Evolutionary conservation across 2,888 invertebrate genomes (phyloP).

Genomic region (Philhelius pedissequus): DNA sequence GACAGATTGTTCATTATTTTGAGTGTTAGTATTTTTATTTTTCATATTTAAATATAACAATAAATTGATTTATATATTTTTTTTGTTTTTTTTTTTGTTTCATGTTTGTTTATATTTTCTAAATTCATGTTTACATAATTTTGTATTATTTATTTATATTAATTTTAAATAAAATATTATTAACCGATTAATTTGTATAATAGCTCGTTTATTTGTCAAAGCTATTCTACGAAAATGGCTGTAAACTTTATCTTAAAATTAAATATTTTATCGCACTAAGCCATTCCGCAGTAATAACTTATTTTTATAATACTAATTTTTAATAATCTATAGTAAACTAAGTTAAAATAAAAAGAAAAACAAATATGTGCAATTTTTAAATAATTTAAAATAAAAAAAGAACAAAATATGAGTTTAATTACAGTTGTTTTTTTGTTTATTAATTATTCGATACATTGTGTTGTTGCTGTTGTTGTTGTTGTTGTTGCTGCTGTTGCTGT

Average conservation of each 20-base stretch:
- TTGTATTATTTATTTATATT: conserved; percentile 28
- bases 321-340: conserved; percentile 51
- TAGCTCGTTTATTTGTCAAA: conserved; percentile 61
- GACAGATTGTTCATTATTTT: conserved; percentile 17
- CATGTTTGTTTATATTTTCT: conserved; percentile 66
- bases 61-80: conserved; percentile 68
- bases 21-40: conserved; percentile 71
- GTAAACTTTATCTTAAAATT: background rate
- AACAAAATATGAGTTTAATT: conserved; percentile 27
- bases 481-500: conserved; percentile 66
- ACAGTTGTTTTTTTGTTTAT: conserved; percentile 6
- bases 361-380: conserved; percentile 40
- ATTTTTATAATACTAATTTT: conserved; percentile 30
- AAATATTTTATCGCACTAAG: conserved; percentile 2
- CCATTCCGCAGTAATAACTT: background rate
- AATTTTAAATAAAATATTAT: conserved; percentile 48
- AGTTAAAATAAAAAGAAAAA: conserved; percentile 9
- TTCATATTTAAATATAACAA: conserved; percentile 70
- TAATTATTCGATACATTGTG: conserved; percentile 64
- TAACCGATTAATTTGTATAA: conserved; percentile 54
- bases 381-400: conserved; percentile 5
- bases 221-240: conserved; percentile 34
- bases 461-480: conserved; percentile 70
- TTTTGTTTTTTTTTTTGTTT: conserved; percentile 42
- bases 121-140: conserved; percentile 69